Evolutionary conservation across 2,113 vertebrate species (phyloP).

Genomic region (Colaptes auratus): DNA sequence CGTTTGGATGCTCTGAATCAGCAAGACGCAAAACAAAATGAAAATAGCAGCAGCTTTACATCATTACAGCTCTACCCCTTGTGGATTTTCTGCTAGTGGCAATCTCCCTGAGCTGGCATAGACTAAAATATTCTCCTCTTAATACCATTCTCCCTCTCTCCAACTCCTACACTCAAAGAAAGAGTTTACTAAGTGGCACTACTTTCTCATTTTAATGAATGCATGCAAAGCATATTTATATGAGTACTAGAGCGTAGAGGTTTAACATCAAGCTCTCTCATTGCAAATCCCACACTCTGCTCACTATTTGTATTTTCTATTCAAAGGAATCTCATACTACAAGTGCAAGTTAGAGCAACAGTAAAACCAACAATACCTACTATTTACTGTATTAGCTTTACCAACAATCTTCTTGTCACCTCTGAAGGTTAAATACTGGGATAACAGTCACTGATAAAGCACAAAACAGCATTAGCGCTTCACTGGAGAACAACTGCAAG

Average conservation of each 20-base stretch:
- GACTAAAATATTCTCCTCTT: conserved; percentile 48
- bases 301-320: neutral
- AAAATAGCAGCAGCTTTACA: conserved; percentile 68
- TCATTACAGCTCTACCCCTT: conserved; percentile 61
- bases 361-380: neutral
- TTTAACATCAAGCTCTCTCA: neutral
- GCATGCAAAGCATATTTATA: neutral
- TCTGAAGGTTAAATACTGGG: neutral
- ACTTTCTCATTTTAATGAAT: neutral
- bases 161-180: conserved; percentile 30
- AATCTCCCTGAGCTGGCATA: conserved; percentile 33
- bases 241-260: neutral
- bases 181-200: conserved; percentile 24
- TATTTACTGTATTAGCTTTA: neutral
- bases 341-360: neutral
- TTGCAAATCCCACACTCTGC: neutral
- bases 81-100: conserved; percentile 64
- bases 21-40: conserved; percentile 51
- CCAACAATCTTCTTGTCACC: neutral
- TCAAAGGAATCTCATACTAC: neutral
- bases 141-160: conserved; percentile 35
- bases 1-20: conserved; percentile 62
- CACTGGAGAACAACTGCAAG: neutral
- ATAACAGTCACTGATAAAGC: neutral
- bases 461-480: neutral